A percentile compares a stretch with the other conserved stretches of the same genome.
These are phyloP conservation scores for Aphaenogaster ashmeadi DNA, from an alignment of 1,140 invertebrate genomes.

Conservation along the genomic window DNA sequence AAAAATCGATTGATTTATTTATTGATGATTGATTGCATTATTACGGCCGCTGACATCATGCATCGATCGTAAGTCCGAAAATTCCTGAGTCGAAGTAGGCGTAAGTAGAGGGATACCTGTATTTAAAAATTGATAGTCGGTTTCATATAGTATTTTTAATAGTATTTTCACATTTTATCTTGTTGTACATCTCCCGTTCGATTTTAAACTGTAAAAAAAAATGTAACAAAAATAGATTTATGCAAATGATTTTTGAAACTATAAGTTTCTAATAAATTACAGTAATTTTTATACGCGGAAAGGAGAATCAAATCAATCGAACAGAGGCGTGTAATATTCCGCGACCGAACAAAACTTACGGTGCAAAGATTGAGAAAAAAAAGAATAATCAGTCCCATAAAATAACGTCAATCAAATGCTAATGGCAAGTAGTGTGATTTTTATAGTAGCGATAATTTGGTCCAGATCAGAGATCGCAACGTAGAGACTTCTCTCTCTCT, in stretches of 20 bases:
- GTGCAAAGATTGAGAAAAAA: constrained; percentile 31
- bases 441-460: constrained; percentile 73
- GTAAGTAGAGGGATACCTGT: no score
- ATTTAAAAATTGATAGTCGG: background rate
- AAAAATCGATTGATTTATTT: no score
- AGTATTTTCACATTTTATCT: background rate
- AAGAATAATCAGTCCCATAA: constrained; percentile 64
- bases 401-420: constrained; percentile 72
- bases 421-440: constrained; percentile 73
- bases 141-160: no score
- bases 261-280: background rate
- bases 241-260: background rate
- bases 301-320: background rate
- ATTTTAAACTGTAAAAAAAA: background rate
- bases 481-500: constrained; percentile 23
- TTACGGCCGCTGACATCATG: no score
- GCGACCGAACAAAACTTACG: constrained; percentile 34
- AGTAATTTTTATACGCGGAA: constrained; percentile 16
- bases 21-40: no score
- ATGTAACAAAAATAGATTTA: constrained; percentile 14
- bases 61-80: no score
- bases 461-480: constrained; percentile 52
- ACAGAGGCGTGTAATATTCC: constrained; percentile 15
- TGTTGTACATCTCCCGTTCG: background rate
- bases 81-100: no score